Evolutionary conservation across 1,140 invertebrate genomes (phyloP).

Genomic region (Bombus vancouverensis): DNA sequence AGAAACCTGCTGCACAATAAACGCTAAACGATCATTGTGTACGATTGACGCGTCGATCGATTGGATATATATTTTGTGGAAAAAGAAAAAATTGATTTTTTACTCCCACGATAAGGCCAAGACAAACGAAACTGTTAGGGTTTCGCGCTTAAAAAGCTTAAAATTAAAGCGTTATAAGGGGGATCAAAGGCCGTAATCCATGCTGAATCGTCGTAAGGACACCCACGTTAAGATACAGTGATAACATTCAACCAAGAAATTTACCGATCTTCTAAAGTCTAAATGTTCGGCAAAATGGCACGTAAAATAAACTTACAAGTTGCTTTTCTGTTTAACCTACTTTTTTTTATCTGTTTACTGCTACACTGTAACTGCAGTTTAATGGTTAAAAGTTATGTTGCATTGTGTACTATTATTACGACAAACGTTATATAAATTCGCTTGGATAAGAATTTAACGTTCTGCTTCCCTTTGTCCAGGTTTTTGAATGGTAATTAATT

Average conservation of each 20-base stretch:
- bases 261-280: neutral
- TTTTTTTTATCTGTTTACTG: neutral
- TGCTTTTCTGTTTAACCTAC: neutral
- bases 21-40: neutral
- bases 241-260: neutral
- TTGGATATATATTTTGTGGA: too few relatives aligned
- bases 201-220: too few relatives aligned
- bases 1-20: neutral
- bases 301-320: neutral
- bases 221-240: neutral
- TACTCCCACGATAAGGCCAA: neutral
- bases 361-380: neutral
- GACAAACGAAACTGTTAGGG: neutral
- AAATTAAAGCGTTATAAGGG: conserved; percentile 2
- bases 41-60: neutral
- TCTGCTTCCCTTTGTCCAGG: accelerated
- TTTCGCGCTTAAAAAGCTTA: neutral
- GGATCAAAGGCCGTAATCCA: neutral
- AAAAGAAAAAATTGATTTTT: neutral
- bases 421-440: neutral
- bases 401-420: neutral
- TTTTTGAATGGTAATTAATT: neutral
- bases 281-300: neutral
- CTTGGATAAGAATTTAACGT: neutral
- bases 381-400: neutral